phyloP scores from a whole-genome alignment of 2,113 vertebrate genomes.

The Gorsachius goisagi region DNA sequence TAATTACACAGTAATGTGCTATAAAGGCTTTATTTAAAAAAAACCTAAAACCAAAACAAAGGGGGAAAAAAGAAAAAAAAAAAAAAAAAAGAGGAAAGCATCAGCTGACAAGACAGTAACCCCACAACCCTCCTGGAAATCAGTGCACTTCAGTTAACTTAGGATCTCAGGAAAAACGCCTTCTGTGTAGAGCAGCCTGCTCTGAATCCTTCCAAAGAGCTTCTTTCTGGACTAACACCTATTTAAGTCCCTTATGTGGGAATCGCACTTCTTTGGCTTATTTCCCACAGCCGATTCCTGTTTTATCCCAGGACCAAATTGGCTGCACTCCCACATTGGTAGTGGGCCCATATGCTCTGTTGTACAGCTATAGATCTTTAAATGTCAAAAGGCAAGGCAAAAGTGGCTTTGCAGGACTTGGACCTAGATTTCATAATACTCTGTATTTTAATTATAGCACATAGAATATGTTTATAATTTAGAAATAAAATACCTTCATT shows the following conservation, averaged over 20 bases:
- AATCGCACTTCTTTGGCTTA: constrained; percentile 11
- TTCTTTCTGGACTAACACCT: constrained; percentile 18
- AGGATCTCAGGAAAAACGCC: neutral
- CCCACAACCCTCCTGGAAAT: neutral
- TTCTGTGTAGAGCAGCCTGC: neutral
- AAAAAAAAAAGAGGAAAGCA: neutral
- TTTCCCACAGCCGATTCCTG: constrained; percentile 35
- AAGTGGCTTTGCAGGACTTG: neutral
- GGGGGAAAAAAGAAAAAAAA: neutral
- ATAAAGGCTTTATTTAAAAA: neutral
- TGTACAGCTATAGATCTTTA: neutral
- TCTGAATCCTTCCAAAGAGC: neutral
- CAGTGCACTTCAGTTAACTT: neutral
- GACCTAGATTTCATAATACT: neutral
- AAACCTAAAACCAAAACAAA: neutral
- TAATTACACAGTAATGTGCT: neutral
- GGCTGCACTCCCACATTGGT: constrained; percentile 25
- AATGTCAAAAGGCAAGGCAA: neutral
- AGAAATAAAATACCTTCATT: neutral
- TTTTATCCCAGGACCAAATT: constrained; percentile 10
- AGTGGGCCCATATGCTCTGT: neutral
- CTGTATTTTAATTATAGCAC: neutral
- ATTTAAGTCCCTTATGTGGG: neutral
- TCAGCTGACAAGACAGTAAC: neutral
- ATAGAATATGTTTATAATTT: neutral